Base-by-base conservation (phyloP, 2,888 invertebrate species). In the Achlya flavicornis region DNA sequence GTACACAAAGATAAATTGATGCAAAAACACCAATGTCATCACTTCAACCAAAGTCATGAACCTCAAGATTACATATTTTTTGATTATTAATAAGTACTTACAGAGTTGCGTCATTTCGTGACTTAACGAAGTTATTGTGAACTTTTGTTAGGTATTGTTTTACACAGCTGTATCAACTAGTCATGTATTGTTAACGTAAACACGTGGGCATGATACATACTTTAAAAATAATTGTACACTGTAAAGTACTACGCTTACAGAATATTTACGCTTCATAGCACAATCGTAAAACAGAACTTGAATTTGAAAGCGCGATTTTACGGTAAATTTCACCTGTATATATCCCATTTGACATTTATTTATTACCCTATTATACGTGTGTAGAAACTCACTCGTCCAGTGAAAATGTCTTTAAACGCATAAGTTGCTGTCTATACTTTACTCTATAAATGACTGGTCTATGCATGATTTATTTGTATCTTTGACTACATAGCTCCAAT, bases 291-390 rank as follows among this genome's bases (percentile, higher is more conserved):
- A 60, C 19, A 43, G 5, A 48, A 61, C 63, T 41, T 41, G 57
- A 60, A 43, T 60, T 57, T 19, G 61, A 62, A 62, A 62, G 64
- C 61, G 46, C 35, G 16, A 33, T 35, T 64, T 64, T 48, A 64
- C 61, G 33, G 19, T 53, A 57, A 64, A 62, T 62, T 61, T 62
- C 62, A 62, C 59, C 62, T 38, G 41, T 41, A 26, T 41, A 19
- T 41, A 60, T 33, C 33, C 26, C 6, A 64, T 26, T 53, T 58
- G 57, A 32, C 43, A n/a, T 63, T 63, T 57, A 63, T 60, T 59
- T 63, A 63, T 63, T 33, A 57, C 62, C 43, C 43, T 62, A n/a
- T 57, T 41, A 57, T 57, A 58, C 19, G 19, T 19, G 10, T 19
- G 19, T 53, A 19, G 19, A 53, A 16, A 53, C 4, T 53, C 16